phyloP scores from a whole-genome alignment of 2,888 invertebrate genomes.

The Nematopogon swammerdamellus region DNA sequence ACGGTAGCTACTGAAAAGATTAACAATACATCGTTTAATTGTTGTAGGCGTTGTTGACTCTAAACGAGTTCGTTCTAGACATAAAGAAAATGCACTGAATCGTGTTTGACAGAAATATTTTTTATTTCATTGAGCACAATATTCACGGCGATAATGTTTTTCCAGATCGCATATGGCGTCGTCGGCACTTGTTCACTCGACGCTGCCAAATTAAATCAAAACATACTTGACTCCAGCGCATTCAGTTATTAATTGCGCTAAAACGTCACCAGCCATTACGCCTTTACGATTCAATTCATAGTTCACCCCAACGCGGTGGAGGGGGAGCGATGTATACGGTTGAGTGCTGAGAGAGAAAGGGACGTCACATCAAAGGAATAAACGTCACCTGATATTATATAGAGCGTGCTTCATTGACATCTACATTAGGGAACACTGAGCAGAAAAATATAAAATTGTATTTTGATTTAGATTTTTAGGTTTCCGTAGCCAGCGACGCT shows the following conservation, averaged over 20 bases:
- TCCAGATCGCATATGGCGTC: slow-evolving; percentile 15
- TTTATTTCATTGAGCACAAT: not conserved
- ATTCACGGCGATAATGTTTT: not conserved
- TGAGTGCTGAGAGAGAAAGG: not conserved
- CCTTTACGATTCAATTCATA: not conserved
- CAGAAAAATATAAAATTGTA: no score
- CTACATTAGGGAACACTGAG: slow-evolving; percentile 22
- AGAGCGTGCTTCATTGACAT: slow-evolving; percentile 39
- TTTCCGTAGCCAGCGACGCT: no score
- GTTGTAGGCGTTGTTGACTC: no score
- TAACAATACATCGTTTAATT: no score
- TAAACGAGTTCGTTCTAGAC: no score
- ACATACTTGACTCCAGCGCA: slow-evolving; percentile 8
- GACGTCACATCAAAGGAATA: slow-evolving; percentile 9
- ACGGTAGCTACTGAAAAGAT: no score
- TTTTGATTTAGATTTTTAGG: no score
- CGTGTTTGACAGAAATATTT: not conserved
- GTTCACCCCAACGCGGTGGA: not conserved
- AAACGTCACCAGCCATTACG: not conserved
- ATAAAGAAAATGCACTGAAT: no score
- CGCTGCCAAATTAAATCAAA: slow-evolving; percentile 14
- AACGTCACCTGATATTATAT: slow-evolving; percentile 48
- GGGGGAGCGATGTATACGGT: not conserved
- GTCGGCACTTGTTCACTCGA: slow-evolving; percentile 1
- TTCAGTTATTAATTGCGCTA: not conserved